Conservation (phyloP, 2,888 invertebrate genomes). For the Tenthredo mesomela region DNA sequence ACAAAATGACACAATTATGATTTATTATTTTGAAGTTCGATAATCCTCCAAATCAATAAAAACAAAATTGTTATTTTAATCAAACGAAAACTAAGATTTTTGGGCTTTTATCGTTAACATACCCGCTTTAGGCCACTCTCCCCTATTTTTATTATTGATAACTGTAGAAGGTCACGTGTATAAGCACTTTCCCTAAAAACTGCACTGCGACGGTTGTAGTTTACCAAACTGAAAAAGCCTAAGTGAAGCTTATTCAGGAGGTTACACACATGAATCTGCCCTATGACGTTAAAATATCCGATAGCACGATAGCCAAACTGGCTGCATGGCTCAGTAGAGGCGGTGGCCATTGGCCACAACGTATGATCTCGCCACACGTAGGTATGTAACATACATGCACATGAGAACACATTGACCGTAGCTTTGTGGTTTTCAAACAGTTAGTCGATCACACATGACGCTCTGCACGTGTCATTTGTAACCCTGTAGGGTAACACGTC, state of each 20-base stretch:
- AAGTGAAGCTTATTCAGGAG: conserved; percentile 8
- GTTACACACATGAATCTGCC: background rate
- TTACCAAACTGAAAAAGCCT: background rate
- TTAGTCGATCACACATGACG: conserved; percentile 13
- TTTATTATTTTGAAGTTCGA: too few species aligned
- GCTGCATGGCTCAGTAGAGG: conserved; percentile 14
- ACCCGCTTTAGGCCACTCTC: too few species aligned
- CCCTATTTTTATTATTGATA: too few species aligned
- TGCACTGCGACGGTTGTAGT: background rate
- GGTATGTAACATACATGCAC: conserved; percentile 52
- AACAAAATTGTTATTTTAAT: too few species aligned
- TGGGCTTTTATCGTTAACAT: too few species aligned
- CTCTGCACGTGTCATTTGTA: background rate
- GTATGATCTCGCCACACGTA: conserved; percentile 54
- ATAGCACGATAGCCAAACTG: conserved; percentile 26
- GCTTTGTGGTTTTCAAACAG: conserved; percentile 68
- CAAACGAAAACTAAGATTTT: too few species aligned
- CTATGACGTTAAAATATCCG: conserved; percentile 24
- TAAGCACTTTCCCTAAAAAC: background rate
- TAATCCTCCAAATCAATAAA: too few species aligned
- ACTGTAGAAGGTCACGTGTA: background rate
- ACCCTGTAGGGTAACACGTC: background rate
- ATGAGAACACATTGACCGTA: conserved; percentile 72
- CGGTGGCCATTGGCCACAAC: background rate
- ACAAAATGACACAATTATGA: too few species aligned